Evolutionary conservation across 1,140 invertebrate species (phyloP), one percentile per base, ranked within the genome.

Genomic region (Eumaeus atala): DNA sequence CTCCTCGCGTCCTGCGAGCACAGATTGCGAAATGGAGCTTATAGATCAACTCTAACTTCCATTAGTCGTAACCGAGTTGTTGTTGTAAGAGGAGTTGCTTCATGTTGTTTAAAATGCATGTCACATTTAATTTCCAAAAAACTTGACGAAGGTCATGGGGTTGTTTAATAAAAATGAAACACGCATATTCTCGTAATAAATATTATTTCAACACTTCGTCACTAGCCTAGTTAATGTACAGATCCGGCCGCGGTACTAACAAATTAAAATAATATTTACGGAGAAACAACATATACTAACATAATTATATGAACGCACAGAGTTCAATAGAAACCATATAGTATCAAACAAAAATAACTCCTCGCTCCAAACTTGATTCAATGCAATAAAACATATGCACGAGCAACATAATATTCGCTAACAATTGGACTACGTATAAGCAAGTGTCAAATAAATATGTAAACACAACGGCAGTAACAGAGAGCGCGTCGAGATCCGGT

Each of bases 241-340:
- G 64, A 65, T 61, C 52, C 54, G 67, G 65, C 14, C 64, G 61
- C 64, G 61, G 56, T 56, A 66, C 64, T 53, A 68, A 64, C 55
- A 60, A 67, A 74, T 75, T 59, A 74, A 82, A 82, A 86, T 81
- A 83, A 86, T 84, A 82, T 86, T 84, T 75, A 83, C 70, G 77
- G 73, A 79, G 73, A 84, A 67, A 36, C 51, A 44, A 56, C 37
- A 56, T 18, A 52, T 28, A 40, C 38, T 52, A 53, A 51, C 49
- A 37, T 51, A 60, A 54, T 52, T 60, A 60, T 51, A 44, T 16
- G 14, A 44, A 44, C 12, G 40, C 52, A 51, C 33, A 59, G 21
- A 28, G 6, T 36, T 51, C 48, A 54, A 61, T 47, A 62, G 58
- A 51, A 59, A 58, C 54, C 33, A 64, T 57, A 66, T 59, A 58